These are phyloP conservation scores for Clarias magur DNA, from an alignment of 2,113 vertebrate species.

Conservation along the genomic window DNA sequence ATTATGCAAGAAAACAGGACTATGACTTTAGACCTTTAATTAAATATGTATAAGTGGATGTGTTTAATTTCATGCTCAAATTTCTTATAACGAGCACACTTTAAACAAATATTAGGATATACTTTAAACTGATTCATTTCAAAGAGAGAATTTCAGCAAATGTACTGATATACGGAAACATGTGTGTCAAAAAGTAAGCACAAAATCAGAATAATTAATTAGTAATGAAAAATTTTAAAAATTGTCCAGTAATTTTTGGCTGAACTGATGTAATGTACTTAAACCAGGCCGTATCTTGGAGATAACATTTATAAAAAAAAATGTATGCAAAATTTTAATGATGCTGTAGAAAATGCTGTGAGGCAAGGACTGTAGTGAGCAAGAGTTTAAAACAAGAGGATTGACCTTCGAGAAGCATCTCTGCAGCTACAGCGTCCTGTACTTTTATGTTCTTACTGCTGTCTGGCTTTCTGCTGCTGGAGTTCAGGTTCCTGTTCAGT, in stretches of 20 bases:
- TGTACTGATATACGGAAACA: neutral
- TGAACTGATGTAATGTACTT: neutral
- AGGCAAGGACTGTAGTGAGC: neutral
- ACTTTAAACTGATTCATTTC: neutral
- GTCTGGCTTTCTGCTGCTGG: conserved; percentile 69
- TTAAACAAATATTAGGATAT: neutral
- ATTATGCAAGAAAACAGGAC: neutral
- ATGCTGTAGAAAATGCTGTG: neutral
- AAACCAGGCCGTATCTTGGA: neutral
- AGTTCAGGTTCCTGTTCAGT: conserved; percentile 72
- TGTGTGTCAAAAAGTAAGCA: neutral
- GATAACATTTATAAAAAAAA: neutral
- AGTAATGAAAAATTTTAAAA: too few species aligned
- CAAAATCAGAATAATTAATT: too few species aligned
- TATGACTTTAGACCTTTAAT: neutral
- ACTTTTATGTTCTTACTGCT: conserved; percentile 76
- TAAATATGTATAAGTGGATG: neutral
- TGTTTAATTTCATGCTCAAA: neutral
- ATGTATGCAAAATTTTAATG: neutral
- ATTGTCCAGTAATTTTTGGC: neutral
- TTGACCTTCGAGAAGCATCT: conserved; percentile 75
- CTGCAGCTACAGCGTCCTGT: conserved; percentile 75
- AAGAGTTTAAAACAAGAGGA: conserved; percentile 3
- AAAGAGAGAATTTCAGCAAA: neutral
- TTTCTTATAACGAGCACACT: neutral